Evolutionary conservation across 1,140 invertebrate species (phyloP).

Genomic region (Rhynchophorus ferrugineus): DNA sequence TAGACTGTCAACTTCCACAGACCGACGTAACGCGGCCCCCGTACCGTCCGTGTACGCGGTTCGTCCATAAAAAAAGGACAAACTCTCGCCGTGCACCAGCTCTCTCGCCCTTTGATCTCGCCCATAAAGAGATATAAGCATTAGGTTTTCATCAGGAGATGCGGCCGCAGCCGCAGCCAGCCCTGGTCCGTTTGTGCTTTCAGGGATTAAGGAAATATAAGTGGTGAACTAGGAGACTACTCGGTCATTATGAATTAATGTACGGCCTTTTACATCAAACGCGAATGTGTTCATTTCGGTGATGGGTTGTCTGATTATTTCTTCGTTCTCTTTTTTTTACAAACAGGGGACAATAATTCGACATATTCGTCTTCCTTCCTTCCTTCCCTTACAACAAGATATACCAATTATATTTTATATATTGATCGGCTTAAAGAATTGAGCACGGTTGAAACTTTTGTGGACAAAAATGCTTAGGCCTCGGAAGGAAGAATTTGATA

Average conservation of each 20-base stretch:
- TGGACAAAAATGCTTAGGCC: too few species aligned
- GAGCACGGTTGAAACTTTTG: too few species aligned
- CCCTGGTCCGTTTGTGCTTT: constrained; percentile 37
- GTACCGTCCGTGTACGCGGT: constrained; percentile 33
- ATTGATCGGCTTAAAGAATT: too few species aligned
- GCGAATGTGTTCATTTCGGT: constrained; percentile 39
- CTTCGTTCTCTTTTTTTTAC: not conserved
- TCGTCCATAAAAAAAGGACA: constrained; percentile 38
- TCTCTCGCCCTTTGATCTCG: constrained; percentile 40
- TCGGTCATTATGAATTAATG: constrained; percentile 43
- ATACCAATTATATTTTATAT: too few species aligned
- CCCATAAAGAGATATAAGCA: constrained; percentile 43
- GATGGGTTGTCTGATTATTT: constrained; percentile 30
- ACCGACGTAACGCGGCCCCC: constrained; percentile 15
- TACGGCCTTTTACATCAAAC: constrained; percentile 42
- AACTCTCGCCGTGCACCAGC: constrained; percentile 28
- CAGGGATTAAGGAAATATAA: constrained; percentile 43
- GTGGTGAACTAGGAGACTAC: constrained; percentile 39
- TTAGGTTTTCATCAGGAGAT: constrained; percentile 42
- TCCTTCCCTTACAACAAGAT: too few species aligned
- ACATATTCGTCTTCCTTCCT: too few species aligned
- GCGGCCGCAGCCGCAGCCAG: constrained; percentile 32
- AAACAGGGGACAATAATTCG: too few species aligned
- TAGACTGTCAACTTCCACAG: constrained; percentile 27
- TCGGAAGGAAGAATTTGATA: too few species aligned